These are phyloP conservation scores for Saccopteryx leptura DNA, from an alignment of 2,113 vertebrate genomes.

Conservation along the genomic window DNA sequence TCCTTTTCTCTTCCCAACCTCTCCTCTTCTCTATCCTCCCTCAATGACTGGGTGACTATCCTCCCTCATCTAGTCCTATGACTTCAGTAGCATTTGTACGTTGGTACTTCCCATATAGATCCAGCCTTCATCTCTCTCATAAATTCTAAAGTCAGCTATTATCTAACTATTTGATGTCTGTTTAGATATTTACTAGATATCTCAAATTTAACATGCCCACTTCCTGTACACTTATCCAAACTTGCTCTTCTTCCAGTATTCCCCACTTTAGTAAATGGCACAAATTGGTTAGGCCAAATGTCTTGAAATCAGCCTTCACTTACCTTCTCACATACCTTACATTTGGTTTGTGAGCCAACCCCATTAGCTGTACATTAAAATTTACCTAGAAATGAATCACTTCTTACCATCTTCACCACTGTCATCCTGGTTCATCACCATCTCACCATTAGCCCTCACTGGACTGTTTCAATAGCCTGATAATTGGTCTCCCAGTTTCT, in stretches of 20 bases:
- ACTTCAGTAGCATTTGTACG: background rate
- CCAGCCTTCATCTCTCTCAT: background rate
- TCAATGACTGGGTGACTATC: background rate
- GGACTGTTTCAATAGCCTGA: background rate
- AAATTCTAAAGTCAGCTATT: background rate
- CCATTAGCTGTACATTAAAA: background rate
- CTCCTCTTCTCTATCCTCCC: background rate
- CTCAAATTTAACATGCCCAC: background rate
- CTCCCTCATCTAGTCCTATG: background rate
- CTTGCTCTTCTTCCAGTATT: background rate
- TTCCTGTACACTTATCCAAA: background rate
- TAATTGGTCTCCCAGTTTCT: background rate
- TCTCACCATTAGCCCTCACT: background rate
- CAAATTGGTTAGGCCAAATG: background rate
- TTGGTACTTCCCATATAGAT: constrained; percentile 8
- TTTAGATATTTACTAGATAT: constrained; percentile 5
- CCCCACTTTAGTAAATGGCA: background rate
- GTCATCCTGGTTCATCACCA: background rate
- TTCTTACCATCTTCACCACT: constrained; percentile 12
- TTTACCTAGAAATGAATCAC: background rate
- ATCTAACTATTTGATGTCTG: background rate
- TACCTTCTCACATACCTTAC: background rate
- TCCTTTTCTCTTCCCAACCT: background rate
- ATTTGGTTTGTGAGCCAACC: background rate
- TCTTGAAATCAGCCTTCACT: background rate